phyloP scores from a whole-genome alignment of 2,797 vertebrate species.

The Odontamblyopus rebecca region DNA sequence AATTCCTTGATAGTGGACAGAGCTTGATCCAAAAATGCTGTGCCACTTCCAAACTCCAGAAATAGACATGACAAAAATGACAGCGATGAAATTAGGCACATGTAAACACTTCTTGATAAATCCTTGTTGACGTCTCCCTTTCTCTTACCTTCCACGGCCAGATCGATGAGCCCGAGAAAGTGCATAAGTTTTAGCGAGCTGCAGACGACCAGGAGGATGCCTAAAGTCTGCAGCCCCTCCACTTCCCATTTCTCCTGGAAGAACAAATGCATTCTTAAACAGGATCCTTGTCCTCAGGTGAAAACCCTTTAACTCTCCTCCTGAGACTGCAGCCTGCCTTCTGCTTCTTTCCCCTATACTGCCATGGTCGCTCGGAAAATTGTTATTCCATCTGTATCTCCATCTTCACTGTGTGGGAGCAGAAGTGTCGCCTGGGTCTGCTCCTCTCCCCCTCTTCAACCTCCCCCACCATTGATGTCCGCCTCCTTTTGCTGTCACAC shows the following conservation, averaged over 20 bases:
- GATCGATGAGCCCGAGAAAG: conserved; percentile 85
- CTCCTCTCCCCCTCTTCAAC: conserved; percentile 13
- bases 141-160: conserved; percentile 77
- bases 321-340: conserved; percentile 48
- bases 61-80: conserved; percentile 30
- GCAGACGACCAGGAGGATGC: conserved; percentile 83
- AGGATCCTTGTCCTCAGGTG: conserved; percentile 33
- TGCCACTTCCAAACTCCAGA: conserved; percentile 13
- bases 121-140: conserved; percentile 34
- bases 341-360: conserved; percentile 64
- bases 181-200: conserved; percentile 86
- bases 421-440: conserved; percentile 43
- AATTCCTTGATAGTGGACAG: conserved; percentile 1
- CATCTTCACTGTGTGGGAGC: conserved; percentile 54
- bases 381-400: conserved; percentile 65
- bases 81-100: conserved; percentile 30
- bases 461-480: conserved; percentile 3
- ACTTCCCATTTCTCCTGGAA: conserved; percentile 79
- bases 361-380: conserved; percentile 64
- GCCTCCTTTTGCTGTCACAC: conserved; percentile 54
- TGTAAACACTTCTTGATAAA: conserved; percentile 26
- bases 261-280: conserved; percentile 74
- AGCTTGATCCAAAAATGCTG: not conserved
- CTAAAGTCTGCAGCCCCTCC: conserved; percentile 84
- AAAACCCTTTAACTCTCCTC: conserved; percentile 37